Percentiles rank a stretch among this genome's conserved stretches.
Conservation (phyloP, 2,113 vertebrate genomes). For the Alosa alosa region DNA sequence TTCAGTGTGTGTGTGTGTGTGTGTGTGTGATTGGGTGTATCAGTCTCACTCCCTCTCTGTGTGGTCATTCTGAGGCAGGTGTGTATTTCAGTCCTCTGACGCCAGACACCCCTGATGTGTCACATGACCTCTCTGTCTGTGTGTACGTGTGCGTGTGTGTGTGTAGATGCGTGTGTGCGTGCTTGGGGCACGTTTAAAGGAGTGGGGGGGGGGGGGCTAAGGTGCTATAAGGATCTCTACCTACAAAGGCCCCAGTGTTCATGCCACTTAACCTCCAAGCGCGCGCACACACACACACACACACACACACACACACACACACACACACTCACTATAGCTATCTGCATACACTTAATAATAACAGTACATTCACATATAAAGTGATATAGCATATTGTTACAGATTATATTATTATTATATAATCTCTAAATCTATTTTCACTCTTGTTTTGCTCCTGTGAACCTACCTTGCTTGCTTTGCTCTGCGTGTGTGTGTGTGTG, state of each 20-base stretch:
- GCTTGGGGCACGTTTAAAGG: not conserved
- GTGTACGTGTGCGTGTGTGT: not conserved
- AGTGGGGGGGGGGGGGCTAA: not conserved
- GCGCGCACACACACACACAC: constrained; percentile 46
- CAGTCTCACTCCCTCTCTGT: constrained; percentile 67
- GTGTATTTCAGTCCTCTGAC: constrained; percentile 48
- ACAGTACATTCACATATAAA: not conserved
- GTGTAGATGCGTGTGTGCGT: not conserved
- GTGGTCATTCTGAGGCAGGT: constrained; percentile 54
- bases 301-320: not conserved
- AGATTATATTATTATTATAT: too few species aligned
- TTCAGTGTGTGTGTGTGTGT: constrained; percentile 35
- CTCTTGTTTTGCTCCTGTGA: too few species aligned
- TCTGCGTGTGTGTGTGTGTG: constrained; percentile 14
- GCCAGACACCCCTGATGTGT: constrained; percentile 29
- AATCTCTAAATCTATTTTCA: not conserved
- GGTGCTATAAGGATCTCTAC: constrained; percentile 6
- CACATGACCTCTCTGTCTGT: constrained; percentile 46
- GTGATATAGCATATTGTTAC: not conserved
- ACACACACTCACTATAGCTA: not conserved
- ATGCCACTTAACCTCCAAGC: constrained; percentile 50
- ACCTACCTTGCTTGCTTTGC: not conserved
- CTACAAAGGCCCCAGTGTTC: constrained; percentile 50
- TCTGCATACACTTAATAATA: not conserved
- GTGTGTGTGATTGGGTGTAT: constrained; percentile 34